Evolutionary conservation across 1,140 invertebrate species (phyloP).

Genomic region (Atta cephalotes): DNA sequence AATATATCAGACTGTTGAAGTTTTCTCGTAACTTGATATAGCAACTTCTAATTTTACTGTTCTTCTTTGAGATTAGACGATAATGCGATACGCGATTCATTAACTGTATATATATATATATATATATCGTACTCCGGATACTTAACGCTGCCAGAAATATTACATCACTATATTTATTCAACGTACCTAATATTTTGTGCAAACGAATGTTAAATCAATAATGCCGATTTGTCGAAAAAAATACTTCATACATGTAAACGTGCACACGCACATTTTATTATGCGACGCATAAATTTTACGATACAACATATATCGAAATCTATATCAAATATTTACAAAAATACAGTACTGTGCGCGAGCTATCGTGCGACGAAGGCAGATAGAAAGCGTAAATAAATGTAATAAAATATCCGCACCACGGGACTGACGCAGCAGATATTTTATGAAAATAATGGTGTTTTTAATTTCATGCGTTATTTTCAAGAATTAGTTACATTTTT

Average conservation of each 20-base stretch:
- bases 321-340: slow-evolving; percentile 43
- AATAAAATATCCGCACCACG: slow-evolving; percentile 15
- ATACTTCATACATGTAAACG: background rate
- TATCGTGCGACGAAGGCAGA: background rate
- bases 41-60: slow-evolving; percentile 40
- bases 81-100: background rate
- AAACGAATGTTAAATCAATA: slow-evolving; percentile 46
- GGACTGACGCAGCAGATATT: no score
- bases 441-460: slow-evolving; percentile 38
- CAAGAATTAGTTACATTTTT: slow-evolving; percentile 38
- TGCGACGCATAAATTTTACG: slow-evolving; percentile 39
- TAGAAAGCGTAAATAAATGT: slow-evolving; percentile 36
- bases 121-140: background rate
- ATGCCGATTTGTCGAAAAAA: slow-evolving; percentile 1
- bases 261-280: slow-evolving; percentile 15
- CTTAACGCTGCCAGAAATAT: slow-evolving; percentile 34
- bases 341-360: background rate
- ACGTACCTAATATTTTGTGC: slow-evolving; percentile 6
- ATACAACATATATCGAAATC: slow-evolving; percentile 28
- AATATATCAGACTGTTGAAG: background rate
- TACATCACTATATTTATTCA: slow-evolving; percentile 21
- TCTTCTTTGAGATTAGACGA: slow-evolving; percentile 24
- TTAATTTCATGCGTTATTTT: slow-evolving; percentile 48
- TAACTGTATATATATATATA: background rate
- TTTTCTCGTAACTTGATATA: background rate